phyloP scores from a whole-genome alignment of 2,113 vertebrate genomes.

The Ammospiza nelsoni region DNA sequence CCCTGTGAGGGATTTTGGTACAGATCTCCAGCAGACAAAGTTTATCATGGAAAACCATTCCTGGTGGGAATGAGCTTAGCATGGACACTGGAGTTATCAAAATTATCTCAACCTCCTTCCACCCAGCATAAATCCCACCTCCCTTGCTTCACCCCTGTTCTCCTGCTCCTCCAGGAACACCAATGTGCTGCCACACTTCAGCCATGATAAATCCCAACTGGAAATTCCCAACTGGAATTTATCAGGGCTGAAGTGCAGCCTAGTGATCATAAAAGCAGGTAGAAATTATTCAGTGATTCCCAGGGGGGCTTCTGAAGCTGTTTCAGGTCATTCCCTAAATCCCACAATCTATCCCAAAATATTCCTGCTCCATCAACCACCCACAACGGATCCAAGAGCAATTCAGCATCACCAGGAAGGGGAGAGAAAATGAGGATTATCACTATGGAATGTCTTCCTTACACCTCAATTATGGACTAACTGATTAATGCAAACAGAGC shows the following conservation, averaged over 20 bases:
- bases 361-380: background rate
- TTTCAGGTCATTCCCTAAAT: background rate
- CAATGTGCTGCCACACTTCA: background rate
- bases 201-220: too few relatives aligned
- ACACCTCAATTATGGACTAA: too few relatives aligned
- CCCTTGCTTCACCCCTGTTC: background rate
- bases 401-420: background rate
- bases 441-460: background rate
- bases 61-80: background rate
- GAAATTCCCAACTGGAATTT: background rate
- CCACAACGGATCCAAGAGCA: background rate
- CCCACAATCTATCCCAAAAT: background rate
- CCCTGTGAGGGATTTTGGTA: fast-evolving
- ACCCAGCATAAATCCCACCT: background rate
- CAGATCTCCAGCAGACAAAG: background rate
- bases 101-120: background rate
- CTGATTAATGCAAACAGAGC: background rate
- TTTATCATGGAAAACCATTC: background rate
- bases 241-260: background rate
- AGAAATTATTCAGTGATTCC: background rate
- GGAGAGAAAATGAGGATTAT: background rate
- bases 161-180: background rate
- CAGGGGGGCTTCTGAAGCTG: background rate
- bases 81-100: fast-evolving
- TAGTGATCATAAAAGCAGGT: background rate